Percentiles rank a stretch among this genome's conserved stretches.
These are phyloP conservation scores for Centropus bengalensis DNA, from an alignment of 2,113 vertebrate genomes.

Conservation along the genomic window DNA sequence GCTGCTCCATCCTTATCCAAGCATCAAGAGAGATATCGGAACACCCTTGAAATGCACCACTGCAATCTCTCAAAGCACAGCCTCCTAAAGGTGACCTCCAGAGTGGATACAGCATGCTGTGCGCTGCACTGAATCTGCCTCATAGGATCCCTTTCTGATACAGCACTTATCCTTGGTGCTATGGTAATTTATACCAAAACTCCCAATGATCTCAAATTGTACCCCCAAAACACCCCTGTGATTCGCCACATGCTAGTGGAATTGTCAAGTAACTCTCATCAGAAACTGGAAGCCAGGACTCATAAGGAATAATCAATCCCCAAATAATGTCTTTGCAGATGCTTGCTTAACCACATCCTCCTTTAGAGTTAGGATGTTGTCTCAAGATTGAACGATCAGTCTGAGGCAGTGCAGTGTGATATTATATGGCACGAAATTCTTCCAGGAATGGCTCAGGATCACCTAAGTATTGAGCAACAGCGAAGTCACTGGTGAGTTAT, in stretches of 20 bases:
- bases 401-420: background rate
- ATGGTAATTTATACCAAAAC: background rate
- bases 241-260: background rate
- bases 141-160: background rate
- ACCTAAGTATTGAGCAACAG: conserved; percentile 10
- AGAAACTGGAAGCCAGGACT: background rate
- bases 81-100: background rate
- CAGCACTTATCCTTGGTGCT: background rate
- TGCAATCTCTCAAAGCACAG: background rate
- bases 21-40: background rate
- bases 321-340: background rate
- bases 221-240: background rate
- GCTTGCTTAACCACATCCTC: conserved; percentile 32
- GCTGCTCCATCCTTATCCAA: background rate
- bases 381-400: background rate
- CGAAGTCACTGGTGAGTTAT: conserved; percentile 24
- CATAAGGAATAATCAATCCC: background rate
- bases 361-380: background rate
- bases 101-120: background rate
- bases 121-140: background rate
- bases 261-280: background rate
- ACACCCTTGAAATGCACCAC: background rate
- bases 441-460: conserved; percentile 27
- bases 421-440: conserved; percentile 17
- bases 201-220: background rate